Evolutionary conservation across 2,113 vertebrate species (phyloP).

Genomic region (Tachysurus fulvidraco): DNA sequence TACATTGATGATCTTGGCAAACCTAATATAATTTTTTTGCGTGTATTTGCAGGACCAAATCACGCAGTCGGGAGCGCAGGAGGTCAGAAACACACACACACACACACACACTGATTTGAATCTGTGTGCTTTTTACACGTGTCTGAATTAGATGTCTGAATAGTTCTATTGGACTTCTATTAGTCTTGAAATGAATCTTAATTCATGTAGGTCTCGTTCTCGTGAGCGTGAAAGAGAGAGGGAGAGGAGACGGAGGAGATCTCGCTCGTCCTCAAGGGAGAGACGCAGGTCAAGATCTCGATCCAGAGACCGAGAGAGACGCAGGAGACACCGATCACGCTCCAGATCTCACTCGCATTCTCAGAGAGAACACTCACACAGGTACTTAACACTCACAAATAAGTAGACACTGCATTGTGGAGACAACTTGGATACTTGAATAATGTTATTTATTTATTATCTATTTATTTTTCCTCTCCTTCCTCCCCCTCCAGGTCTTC

Average conservation of each 20-base stretch:
- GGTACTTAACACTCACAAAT: not conserved
- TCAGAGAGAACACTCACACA: not conserved
- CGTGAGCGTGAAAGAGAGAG: conserved; percentile 85
- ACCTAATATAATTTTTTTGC: not conserved
- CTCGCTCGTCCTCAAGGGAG: conserved; percentile 69
- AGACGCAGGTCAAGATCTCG: conserved; percentile 83
- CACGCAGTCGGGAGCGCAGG: conserved; percentile 86
- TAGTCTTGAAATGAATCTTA: not conserved
- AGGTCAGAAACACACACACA: conserved; percentile 57
- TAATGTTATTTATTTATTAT: not conserved
- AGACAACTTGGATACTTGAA: not conserved
- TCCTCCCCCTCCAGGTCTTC: conserved; percentile 77
- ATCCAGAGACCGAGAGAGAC: conserved; percentile 53
- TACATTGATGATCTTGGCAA: too few species aligned
- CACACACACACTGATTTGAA: not conserved
- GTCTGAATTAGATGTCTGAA: not conserved
- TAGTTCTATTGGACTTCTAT: not conserved
- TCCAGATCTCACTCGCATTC: conserved; percentile 49
- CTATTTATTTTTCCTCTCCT: not conserved
- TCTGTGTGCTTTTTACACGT: not conserved
- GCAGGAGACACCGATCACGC: conserved; percentile 48
- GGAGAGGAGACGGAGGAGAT: conserved; percentile 82
- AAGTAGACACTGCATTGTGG: not conserved
- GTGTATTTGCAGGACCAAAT: conserved; percentile 79
- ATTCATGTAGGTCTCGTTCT: conserved; percentile 81